Evolutionary conservation across 2,797 vertebrate genomes (phyloP).

Genomic region (Anguilla marmorata): DNA sequence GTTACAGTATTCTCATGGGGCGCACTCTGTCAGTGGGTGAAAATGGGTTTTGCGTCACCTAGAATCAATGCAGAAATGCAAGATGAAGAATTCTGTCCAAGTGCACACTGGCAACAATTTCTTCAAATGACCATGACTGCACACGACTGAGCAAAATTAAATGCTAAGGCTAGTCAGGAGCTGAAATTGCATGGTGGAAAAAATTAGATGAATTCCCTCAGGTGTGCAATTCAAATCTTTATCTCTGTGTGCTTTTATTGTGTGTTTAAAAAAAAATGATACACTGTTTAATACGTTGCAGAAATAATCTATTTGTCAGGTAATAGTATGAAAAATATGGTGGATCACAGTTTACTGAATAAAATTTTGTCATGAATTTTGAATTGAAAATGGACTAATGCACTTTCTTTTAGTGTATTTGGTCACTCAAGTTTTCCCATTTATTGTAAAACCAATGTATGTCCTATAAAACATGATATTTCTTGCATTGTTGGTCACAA

Average conservation of each 20-base stretch:
- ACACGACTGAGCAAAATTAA: neutral
- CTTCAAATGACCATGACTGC: neutral
- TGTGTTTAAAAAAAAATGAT: neutral
- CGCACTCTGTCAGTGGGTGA: conserved; percentile 30
- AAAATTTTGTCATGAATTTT: neutral
- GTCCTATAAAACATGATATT: neutral
- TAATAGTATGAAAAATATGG: neutral
- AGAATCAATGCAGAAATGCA: neutral
- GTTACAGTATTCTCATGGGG: conserved; percentile 23
- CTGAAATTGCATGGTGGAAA: neutral
- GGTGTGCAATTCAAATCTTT: neutral
- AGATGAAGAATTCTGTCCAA: neutral
- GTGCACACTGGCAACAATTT: neutral
- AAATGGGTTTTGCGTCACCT: conserved; percentile 31
- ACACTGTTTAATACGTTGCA: neutral
- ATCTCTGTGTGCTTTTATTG: neutral
- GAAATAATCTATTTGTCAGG: neutral
- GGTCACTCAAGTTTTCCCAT: neutral
- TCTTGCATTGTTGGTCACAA: no score
- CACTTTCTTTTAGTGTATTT: neutral
- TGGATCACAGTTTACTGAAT: neutral
- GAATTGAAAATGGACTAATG: neutral
- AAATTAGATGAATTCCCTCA: neutral
- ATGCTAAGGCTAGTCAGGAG: neutral
- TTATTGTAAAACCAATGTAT: neutral